Evolutionary conservation across 2,113 vertebrate genomes (phyloP).

Genomic region (Osmerus eperlanus): DNA sequence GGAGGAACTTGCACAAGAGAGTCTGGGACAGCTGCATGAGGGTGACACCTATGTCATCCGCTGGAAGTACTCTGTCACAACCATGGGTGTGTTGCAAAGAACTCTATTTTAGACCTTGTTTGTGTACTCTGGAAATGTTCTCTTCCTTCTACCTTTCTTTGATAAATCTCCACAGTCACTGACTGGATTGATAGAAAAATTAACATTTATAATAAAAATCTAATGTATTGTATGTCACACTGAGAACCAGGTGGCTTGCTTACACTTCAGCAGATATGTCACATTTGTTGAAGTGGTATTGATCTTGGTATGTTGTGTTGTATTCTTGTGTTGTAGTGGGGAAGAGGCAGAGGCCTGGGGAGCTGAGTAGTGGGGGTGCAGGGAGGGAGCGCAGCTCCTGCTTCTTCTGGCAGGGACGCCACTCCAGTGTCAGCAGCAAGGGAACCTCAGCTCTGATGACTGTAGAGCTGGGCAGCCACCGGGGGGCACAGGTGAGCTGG

Average conservation of each 20-base stretch:
- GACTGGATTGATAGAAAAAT: too few relatives aligned
- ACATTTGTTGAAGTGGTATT: neutral
- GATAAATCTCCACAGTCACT: too few relatives aligned
- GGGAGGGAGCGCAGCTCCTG: conserved; percentile 73
- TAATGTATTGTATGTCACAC: too few relatives aligned
- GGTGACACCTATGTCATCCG: conserved; percentile 75
- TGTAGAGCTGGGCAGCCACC: conserved; percentile 75
- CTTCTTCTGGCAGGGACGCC: conserved; percentile 79
- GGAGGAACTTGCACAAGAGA: conserved; percentile 63
- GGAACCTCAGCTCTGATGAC: conserved; percentile 80
- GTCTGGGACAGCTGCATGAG: conserved; percentile 74
- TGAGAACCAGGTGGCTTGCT: too few relatives aligned
- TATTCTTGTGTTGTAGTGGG: conserved; percentile 57
- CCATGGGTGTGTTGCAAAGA: conserved; percentile 61
- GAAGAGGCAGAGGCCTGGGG: conserved; percentile 71
- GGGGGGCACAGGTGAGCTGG: conserved; percentile 59
- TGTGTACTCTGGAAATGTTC: too few relatives aligned
- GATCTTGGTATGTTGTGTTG: neutral
- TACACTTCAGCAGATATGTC: too few relatives aligned
- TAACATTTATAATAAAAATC: too few relatives aligned
- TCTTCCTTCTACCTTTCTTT: too few relatives aligned
- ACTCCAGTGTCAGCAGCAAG: conserved; percentile 73
- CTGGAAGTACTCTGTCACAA: conserved; percentile 78
- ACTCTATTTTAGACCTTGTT: neutral
- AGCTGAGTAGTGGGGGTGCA: conserved; percentile 62